Base-by-base conservation (phyloP, 2,888 invertebrate genomes). In the Cerceris ruficornis region DNA sequence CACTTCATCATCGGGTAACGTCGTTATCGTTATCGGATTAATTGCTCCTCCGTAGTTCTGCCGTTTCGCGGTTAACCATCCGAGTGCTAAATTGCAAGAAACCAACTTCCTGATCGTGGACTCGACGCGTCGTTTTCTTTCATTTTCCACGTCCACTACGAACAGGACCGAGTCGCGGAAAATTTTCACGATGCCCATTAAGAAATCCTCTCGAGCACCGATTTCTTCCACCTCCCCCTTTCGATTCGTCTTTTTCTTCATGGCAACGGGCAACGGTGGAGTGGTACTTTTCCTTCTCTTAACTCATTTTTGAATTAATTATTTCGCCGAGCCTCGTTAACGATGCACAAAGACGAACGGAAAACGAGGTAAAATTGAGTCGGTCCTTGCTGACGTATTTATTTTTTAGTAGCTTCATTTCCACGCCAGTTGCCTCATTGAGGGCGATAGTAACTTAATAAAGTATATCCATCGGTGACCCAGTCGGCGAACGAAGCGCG, bases 21-120 rank as follows among this genome's bases (percentile, higher is more conserved):
- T 80, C 77, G 80, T 83, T 83, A 83, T 80, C 82, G 74, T 83
- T 81, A 81, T 81, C 81, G 69, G 81, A 77, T 77, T 81, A 81
- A 81, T 81, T 69, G 68, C 69, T 54, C 50, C 69, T 57, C 15
- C 60, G 15, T 64, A 65, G 70, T 75, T 75, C 57, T 41, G 57
- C 49, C 67, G 67, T 60, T 60, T 17, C 64, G 68, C 60, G 80
- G 67, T 75, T 76, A 62, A 76, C 78, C 79, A 52, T 52, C 28
- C 46, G 14, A 73, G 46, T 66, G 73, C 57, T 67, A 62, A 69
- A 79, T 78, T 79, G 41, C 64, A 77, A 77, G 71, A 65, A 68
- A 65, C 75, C 60, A 15, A 61, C 46, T 55, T 64, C 46, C 11
- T 11, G 58, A 49, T 54, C 62, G 42, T 13, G 49, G 15, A 0